These are phyloP conservation scores for Eupithecia subumbrata DNA, from an alignment of 2,888 invertebrate species.

Conservation along the genomic window DNA sequence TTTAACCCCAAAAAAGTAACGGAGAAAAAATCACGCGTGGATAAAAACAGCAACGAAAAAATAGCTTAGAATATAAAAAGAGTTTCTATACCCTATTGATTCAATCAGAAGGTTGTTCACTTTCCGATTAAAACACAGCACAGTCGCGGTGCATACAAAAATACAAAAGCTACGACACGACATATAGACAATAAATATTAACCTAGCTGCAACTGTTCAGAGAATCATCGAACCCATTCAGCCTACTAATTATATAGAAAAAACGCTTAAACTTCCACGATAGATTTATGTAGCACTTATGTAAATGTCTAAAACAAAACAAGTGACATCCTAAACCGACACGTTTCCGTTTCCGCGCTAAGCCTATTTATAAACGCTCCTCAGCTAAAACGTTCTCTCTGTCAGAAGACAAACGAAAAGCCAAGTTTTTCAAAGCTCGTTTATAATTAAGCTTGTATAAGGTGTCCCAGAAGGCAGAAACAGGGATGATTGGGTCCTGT, in stretches of 20 bases:
- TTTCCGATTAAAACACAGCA: neutral
- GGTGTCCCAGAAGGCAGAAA: too few species aligned
- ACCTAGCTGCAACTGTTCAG: neutral
- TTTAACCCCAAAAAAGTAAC: neutral
- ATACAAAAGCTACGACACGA: neutral
- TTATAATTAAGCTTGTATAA: neutral
- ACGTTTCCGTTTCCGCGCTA: neutral
- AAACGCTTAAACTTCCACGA: neutral
- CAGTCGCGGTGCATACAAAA: neutral
- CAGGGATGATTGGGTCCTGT: too few species aligned
- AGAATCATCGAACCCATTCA: neutral
- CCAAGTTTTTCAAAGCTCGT: neutral
- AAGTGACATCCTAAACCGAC: neutral
- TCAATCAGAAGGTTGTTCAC: neutral
- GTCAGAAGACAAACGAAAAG: neutral
- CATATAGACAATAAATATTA: neutral
- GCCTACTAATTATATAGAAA: neutral
- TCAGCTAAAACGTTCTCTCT: constrained; percentile 1
- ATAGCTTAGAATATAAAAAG: neutral
- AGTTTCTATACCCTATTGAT: neutral
- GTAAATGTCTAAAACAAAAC: neutral
- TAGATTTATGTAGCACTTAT: neutral
- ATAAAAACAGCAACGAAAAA: neutral
- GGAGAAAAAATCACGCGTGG: neutral
- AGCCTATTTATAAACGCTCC: neutral